Conservation (phyloP, 2,797 vertebrate genomes). For the Discoglossus pictus region DNA sequence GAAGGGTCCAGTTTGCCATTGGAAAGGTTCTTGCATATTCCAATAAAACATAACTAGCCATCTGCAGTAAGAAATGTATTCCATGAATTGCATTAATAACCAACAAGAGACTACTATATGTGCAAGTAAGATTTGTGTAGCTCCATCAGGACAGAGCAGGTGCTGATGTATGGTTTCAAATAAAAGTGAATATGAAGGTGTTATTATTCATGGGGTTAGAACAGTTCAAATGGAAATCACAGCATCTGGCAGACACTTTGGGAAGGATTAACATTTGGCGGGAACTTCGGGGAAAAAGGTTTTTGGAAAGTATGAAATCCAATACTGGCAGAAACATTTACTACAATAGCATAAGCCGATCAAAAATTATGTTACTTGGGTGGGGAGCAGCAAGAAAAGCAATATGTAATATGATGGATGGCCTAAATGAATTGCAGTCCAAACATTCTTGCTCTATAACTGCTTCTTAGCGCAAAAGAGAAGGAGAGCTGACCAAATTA, state of each 20-base stretch:
- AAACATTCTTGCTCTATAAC: not conserved
- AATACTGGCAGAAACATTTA: constrained; percentile 2
- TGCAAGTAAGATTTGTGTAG: too few species aligned
- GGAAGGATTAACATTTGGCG: constrained; percentile 11
- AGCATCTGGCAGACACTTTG: constrained; percentile 10
- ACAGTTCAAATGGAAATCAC: not conserved
- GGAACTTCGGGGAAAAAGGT: constrained; percentile 16
- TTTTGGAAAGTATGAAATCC: not conserved
- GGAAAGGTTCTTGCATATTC: too few species aligned
- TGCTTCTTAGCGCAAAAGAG: not conserved
- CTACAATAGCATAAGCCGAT: not conserved
- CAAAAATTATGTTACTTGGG: constrained; percentile 22
- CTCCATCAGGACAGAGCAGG: constrained; percentile 6
- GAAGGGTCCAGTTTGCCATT: too few species aligned
- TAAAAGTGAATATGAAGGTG: constrained; percentile 3
- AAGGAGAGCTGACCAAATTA: not conserved
- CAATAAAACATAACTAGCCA: too few species aligned
- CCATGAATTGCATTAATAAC: too few species aligned
- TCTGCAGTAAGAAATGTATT: too few species aligned
- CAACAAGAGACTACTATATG: too few species aligned
- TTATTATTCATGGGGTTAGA: constrained; percentile 1
- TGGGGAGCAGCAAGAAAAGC: constrained; percentile 25
- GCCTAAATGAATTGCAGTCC: constrained; percentile 4
- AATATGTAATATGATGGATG: constrained; percentile 11
- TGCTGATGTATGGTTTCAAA: constrained; percentile 8